Base-by-base conservation (phyloP, 1,140 invertebrate species). In the Leguminivora glycinivorella region DNA sequence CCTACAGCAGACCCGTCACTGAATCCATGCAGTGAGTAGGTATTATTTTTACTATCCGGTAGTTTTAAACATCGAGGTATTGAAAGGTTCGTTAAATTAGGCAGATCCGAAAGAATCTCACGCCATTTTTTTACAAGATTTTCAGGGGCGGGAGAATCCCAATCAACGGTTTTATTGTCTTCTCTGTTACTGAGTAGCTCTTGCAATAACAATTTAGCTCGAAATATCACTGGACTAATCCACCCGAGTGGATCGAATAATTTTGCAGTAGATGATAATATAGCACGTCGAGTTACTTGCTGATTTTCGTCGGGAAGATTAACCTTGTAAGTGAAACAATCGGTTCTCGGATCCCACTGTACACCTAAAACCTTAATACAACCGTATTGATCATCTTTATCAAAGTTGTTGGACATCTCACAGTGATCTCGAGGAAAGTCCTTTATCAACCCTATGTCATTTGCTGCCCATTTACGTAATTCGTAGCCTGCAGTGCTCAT, bases 381-480 rank as follows among this genome's bases (percentile, higher is more conserved):
- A n/a, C 25, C 22, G 17, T 22, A 19, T 4, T 12, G 2, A 14
- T 58, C 24, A 31, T 56, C 24, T 2, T 29, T 25, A 19, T 70
- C 29, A 63, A 70, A 60, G 6, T 34, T 7, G 4, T 6, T 1
- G 25, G 56, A 31, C n/a, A 14, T 4, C 14, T 60, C 25, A 43
- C 47, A 71, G 22, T 73, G 56, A 4, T 76, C 74, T 6, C 26
- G 38, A 34, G 72, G 72, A 12, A 76, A 12, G 19, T 56, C 74
- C 14, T 43, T 14, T 22, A 75, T 17, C 7, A 75, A 24, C 12
- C 60, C 9, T 2, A 4, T 12, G 9, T n/a, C 22, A 25, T 73
- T 76, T 4, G 67, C 24, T 3, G 52, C 34, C 75, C 75, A 76
- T 70, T 76, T 76, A 4, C 72, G 19, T 19, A 76, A 43, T 25